phyloP scores from a whole-genome alignment of 1,140 invertebrate genomes.

The Phymorhynchus buccinoides region DNA sequence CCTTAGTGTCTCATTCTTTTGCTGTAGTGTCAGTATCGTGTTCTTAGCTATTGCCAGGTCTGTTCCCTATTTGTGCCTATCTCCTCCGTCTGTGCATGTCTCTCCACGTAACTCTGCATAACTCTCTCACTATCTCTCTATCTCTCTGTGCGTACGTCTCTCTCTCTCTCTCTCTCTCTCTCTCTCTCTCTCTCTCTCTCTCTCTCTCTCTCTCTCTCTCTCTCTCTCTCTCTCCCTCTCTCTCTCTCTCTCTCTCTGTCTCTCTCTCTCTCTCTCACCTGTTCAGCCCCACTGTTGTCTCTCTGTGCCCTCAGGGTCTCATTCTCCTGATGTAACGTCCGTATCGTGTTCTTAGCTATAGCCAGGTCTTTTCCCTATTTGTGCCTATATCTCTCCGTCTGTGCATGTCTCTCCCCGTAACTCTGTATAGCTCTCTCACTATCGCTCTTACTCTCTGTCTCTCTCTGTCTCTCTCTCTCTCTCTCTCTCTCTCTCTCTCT shows the following conservation, averaged over 20 bases:
- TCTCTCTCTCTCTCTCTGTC: too few relatives aligned
- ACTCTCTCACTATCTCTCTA: too few relatives aligned
- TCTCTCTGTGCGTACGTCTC: too few relatives aligned
- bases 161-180: not conserved
- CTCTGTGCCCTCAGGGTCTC: constrained; percentile 79
- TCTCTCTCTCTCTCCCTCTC: not conserved
- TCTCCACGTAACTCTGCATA: too few relatives aligned
- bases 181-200: too few relatives aligned
- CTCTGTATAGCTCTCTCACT: too few relatives aligned
- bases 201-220: not conserved
- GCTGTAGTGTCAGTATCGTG: constrained; percentile 60
- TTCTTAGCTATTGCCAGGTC: constrained; percentile 72
- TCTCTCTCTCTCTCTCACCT: too few relatives aligned
- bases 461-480: not conserved
- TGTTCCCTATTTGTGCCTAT: constrained; percentile 9
- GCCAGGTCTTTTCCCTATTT: constrained; percentile 72
- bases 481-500: not conserved
- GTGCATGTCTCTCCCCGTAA: too few relatives aligned
- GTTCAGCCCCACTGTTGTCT: too few relatives aligned
- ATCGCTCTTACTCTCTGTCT: not conserved
- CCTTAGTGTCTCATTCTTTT: too few relatives aligned
- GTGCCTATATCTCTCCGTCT: too few relatives aligned
- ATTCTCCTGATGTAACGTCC: constrained; percentile 68
- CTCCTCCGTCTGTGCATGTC: too few relatives aligned
- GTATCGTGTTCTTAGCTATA: constrained; percentile 68